Conservation (phyloP, 2,113 vertebrate species). For the Indicator maculatus region DNA sequence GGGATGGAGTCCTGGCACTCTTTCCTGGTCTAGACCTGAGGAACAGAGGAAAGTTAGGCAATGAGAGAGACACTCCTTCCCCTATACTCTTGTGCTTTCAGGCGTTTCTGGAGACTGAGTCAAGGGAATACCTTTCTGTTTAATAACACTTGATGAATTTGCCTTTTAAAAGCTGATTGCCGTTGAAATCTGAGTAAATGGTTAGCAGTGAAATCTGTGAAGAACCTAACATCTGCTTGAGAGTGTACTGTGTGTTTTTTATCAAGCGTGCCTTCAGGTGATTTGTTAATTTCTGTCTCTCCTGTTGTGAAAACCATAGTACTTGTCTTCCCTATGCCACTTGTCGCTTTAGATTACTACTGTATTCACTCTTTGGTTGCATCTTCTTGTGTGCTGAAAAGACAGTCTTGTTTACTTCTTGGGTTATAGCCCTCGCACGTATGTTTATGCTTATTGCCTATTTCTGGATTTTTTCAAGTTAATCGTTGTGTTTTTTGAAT, state of each 20-base stretch:
- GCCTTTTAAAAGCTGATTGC: neutral
- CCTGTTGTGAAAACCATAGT: neutral
- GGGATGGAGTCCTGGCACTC: no score
- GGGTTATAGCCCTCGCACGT: neutral
- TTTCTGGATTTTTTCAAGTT: neutral
- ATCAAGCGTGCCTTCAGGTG: neutral
- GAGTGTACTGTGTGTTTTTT: neutral
- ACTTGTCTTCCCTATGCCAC: accelerated
- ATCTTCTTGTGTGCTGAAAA: neutral
- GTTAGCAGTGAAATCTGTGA: no score
- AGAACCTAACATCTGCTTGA: no score
- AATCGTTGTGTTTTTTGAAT: neutral
- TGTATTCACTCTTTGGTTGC: accelerated
- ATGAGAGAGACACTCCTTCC: neutral
- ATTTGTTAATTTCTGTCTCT: neutral
- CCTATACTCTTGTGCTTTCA: neutral
- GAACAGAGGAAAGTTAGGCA: no score
- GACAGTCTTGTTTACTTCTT: neutral
- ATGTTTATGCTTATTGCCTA: accelerated
- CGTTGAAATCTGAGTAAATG: neutral
- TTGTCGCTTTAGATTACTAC: neutral
- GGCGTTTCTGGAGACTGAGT: neutral
- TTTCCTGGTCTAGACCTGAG: neutral
- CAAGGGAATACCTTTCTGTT: neutral
- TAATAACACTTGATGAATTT: accelerated